A percentile compares a stretch with the other conserved stretches of the same genome.
phyloP scores from a whole-genome alignment of 2,113 vertebrate species.

The Saccopteryx bilineata region DNA sequence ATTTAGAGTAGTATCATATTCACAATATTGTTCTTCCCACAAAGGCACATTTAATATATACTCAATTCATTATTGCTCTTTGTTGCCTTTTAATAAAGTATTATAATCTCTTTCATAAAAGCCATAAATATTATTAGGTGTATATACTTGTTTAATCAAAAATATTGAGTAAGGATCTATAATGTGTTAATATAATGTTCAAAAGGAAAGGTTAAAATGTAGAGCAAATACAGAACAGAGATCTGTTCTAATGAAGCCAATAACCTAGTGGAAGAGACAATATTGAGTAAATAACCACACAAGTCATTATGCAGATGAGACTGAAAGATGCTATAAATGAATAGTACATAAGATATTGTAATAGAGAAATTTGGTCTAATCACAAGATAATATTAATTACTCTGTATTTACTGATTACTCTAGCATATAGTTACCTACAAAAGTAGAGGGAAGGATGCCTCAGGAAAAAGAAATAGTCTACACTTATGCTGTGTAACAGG shows the following conservation, averaged over 20 bases:
- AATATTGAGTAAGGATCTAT: background rate
- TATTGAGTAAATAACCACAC: background rate
- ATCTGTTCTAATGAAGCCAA: background rate
- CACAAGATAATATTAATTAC: background rate
- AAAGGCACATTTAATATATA: background rate
- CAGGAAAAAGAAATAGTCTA: background rate
- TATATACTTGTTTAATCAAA: background rate
- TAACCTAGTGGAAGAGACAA: background rate
- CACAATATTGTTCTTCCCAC: background rate
- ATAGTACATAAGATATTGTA: background rate
- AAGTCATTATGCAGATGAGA: background rate
- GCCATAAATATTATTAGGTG: background rate
- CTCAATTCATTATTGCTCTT: background rate
- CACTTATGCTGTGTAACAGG: background rate
- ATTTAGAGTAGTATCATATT: background rate
- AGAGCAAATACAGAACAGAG: background rate
- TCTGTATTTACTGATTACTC: background rate
- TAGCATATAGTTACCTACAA: background rate
- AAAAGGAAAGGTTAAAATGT: background rate
- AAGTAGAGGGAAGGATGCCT: background rate
- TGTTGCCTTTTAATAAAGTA: conserved; percentile 7
- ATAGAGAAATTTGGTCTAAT: background rate
- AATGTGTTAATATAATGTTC: background rate
- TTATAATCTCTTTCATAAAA: background rate
- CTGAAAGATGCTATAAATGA: background rate